Evolutionary conservation across 1,140 invertebrate species (phyloP).

Genomic region (Parasteatoda tepidariorum): DNA sequence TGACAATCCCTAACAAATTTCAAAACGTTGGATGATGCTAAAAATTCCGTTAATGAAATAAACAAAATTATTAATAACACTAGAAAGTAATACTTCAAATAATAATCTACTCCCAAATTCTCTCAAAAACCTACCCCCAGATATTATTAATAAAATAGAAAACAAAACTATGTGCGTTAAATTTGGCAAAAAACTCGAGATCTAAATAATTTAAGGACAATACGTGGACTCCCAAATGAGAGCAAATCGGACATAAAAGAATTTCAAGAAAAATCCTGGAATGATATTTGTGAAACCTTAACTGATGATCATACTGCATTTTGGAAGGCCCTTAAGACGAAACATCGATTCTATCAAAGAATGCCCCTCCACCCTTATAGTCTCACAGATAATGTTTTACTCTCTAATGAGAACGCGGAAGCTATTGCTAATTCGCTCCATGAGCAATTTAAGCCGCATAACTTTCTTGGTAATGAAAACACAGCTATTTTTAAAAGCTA

Average conservation of each 20-base stretch:
- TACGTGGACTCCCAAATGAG: neutral
- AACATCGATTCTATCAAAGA: neutral
- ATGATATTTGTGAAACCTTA: neutral
- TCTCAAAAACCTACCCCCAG: neutral
- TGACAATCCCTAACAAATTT: neutral
- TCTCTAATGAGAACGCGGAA: neutral
- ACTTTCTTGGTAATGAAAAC: neutral
- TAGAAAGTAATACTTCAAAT: neutral
- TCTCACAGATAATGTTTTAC: neutral
- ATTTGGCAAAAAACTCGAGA: neutral
- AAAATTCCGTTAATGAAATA: neutral
- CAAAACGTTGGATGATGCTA: too few species aligned
- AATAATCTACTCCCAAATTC: neutral
- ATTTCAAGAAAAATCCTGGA: neutral
- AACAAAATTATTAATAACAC: neutral
- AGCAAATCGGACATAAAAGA: neutral
- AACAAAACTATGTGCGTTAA: neutral
- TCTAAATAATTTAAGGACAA: neutral
- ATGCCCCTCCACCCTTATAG: neutral
- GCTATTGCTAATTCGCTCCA: neutral
- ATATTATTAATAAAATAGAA: neutral
- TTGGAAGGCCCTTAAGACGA: neutral
- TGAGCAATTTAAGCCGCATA: neutral
- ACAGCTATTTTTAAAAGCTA: neutral
- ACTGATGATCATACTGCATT: neutral